Base-by-base conservation (phyloP, 1,140 invertebrate genomes). In the Ephestia elutella region DNA sequence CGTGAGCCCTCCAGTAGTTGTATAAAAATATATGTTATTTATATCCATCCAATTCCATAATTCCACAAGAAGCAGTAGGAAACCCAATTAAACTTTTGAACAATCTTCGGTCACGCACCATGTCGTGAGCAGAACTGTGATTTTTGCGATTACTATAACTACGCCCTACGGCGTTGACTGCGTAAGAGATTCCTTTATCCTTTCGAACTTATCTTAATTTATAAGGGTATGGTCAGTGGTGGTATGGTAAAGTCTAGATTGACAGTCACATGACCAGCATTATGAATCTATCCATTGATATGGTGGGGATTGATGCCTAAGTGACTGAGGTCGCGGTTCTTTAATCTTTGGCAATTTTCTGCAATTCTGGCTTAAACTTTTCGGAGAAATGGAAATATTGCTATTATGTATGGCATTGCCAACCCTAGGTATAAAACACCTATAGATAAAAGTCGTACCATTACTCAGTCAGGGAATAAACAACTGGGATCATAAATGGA, bases 401-500 rank as follows among this genome's bases (percentile, higher is more conserved):
- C 21, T 15, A 17, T 44, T 15, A 15, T 44, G n/a, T 15, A n/a
- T 15, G 13, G 32, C 8, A n/a, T n/a, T 38, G 32, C 2, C 32
- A 44, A 44, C 38, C 38, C 38, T 44, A 44, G 13, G 2, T 5
- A 10, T 32, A 11, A 32, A 32, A 32, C 4, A 2, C 9, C 30
- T 32, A 28, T 28, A 32, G 30, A 7, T 25, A 25, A 3, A 32
- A 32, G 30, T 32, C 30, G 1, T 32, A 32, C 9, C 30, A 32
- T 32, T 32, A 1, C 1, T 32, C 8, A 28, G 25, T 28, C 25
- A 8, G 30, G 30, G 38, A 44, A 44, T 44, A 44, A 44, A 44
- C 38, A 44, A 44, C 38, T 44, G 38, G 38, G 38, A 44, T 44
- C 38, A 44, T 44, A 44, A 44, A 44, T 44, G 13, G 38, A 44